Evolutionary conservation across 23 tunicate species (phyloP), one percentile per base, ranked within the genome.

Genomic region (Clavelina lepadiformis): DNA sequence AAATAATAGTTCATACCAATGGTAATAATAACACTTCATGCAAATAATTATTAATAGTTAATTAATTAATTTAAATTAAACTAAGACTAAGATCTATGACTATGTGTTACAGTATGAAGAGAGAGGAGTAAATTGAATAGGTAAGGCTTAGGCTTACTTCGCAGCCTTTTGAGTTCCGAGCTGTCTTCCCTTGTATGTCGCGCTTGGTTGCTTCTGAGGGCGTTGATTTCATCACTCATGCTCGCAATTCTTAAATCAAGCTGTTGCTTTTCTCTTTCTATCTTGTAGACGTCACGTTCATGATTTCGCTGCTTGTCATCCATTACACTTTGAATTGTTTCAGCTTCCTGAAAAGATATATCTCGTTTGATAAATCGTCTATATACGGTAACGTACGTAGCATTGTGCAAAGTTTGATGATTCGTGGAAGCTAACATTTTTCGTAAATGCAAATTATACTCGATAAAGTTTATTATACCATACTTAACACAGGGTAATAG

Each of bases 171-270:
- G 33, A 82, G 25, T 55, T 82, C 89, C 13, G 79, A 52, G 19
- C 27, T 57, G 61, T 56, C 69, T 56, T 55, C 89, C 20, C 30
- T 46, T 25, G 58, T 22, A 58, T 46, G 58, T 5, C 56, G 38
- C 3, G 56, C 1, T 28, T 72, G 78, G 20, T 30, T n/a, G 57
- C 78, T 72, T 31, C 61, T 55, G 26, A 82, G 47, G 59, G 77
- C 69, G 22, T 37, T 82, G 23, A 77, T 44, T 45, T 82, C 89
- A 44, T 82, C 89, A 21, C 28, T 50, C 80, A 82, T 78, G 55
- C 89, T 82, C 19, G 73, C 73, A 60, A 73, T 65, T 65, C 89
- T 64, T 56, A 77, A 73, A 27, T 82, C 89, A 28, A 82, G 71
- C 35, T 77, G 74, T 68, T 82, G 81, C 38, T 66, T 72, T 28